These are phyloP conservation scores for Microtus californicus DNA, from an alignment of 2,797 vertebrate genomes.

Conservation along the genomic window DNA sequence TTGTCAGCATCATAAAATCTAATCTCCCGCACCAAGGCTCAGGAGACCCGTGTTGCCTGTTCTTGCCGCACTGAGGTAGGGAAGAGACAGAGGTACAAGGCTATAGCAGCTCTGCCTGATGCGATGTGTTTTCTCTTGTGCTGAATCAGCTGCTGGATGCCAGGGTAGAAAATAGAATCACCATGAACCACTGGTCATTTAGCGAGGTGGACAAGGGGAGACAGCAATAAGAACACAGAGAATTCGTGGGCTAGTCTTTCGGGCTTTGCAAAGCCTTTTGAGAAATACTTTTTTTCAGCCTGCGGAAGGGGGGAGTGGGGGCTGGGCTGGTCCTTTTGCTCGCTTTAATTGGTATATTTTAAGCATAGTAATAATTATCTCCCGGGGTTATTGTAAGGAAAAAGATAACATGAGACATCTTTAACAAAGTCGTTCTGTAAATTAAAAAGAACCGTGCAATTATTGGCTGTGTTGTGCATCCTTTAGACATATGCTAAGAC, in stretches of 20 bases:
- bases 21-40: conserved; percentile 70
- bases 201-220: background rate
- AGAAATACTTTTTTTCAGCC: background rate
- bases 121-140: background rate
- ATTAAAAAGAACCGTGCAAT: background rate
- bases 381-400: background rate
- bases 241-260: background rate
- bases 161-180: background rate
- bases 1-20: conserved; percentile 72
- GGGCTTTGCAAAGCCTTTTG: background rate
- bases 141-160: background rate
- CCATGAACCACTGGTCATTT: background rate
- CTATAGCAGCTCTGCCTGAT: background rate
- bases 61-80: background rate
- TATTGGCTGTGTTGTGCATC: background rate
- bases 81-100: background rate
- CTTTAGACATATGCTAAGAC: background rate
- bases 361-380: background rate
- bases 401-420: background rate
- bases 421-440: conserved; percentile 5
- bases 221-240: background rate
- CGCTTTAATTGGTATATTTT: conserved; percentile 5
- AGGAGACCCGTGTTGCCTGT: conserved; percentile 35
- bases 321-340: background rate
- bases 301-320: no score